These are phyloP conservation scores for Microtus oregoni DNA, from an alignment of 2,113 vertebrate species.

Conservation along the genomic window DNA sequence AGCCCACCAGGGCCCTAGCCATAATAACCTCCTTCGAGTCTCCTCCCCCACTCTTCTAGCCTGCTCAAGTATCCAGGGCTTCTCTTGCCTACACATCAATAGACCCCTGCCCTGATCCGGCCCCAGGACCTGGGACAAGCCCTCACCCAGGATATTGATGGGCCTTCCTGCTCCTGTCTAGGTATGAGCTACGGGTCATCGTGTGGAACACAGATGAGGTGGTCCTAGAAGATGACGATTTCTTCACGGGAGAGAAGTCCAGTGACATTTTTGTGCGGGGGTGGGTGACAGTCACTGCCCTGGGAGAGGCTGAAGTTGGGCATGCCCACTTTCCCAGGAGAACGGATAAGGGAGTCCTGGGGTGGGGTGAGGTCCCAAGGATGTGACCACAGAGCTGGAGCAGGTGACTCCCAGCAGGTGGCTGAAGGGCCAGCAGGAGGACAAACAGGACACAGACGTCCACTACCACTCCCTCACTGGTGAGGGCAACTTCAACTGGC, in stretches of 20 bases:
- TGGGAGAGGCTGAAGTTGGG: not conserved
- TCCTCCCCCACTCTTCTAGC: not conserved
- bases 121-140: not conserved
- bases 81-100: not conserved
- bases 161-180: conserved; percentile 83
- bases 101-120: not conserved
- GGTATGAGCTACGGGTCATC: conserved; percentile 98
- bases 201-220: conserved; percentile 99
- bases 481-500: conserved; percentile 99
- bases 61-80: not conserved
- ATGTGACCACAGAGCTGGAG: not conserved
- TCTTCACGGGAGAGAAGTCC: conserved; percentile 99
- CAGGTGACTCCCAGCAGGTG: conserved; percentile 87
- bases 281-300: conserved; percentile 88
- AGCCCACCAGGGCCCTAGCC: not conserved
- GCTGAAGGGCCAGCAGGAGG: conserved; percentile 99
- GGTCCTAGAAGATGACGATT: conserved; percentile 98
- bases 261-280: conserved; percentile 99
- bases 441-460: conserved; percentile 98
- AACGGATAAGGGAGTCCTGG: not conserved
- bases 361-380: not conserved
- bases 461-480: conserved; percentile 99
- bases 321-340: accelerated
- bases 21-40: not conserved
- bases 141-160: not conserved